Evolutionary conservation across 2,113 vertebrate genomes (phyloP), one percentile per base, ranked within the genome.

Genomic region (Shinisaurus crocodilurus): DNA sequence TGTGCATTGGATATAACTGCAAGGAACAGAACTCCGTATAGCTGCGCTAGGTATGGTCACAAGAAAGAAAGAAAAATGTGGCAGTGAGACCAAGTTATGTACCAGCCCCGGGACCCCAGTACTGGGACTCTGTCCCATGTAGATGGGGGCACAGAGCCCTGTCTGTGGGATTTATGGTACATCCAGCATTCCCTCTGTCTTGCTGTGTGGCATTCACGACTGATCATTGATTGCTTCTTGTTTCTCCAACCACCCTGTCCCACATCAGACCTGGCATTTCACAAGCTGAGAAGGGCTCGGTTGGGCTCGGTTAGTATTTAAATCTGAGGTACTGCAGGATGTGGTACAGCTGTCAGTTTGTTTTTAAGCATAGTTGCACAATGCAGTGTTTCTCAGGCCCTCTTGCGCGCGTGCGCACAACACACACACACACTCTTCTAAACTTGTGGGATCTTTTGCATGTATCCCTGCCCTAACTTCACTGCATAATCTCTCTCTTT

Each of bases 291-390:
- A 7, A 63, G 29, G 16, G 29, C 37, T 48, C 4, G 7, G 57
- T 57, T 79, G 4, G 27, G 23, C 65, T 9, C 57, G 57, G 15
- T 79, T 80, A 57, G 43, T 32, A 0, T 0, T 18, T 54, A 70
- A 90, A 70, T 40, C 18, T 45, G 20, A 93, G 79, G 7, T 1
- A 6, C 15, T n/a, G 88, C 25, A 1, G 81, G 80, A 88, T 0
- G 3, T 0, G 0, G 0, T 15, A 15, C 63, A 69, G 72, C 2
- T 50, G 27, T 83, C 10, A 48, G 13, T 86, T 45, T 85, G 13
- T 69, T 85, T 69, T 69, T 60, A 67, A 12, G 13, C 7, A 0
- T 32, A 5, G 18, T 15, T n/a, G 37, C 43, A 48, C 32, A 40
- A 57, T 4, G 2, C 12, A 15, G 2, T 75, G 45, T 75, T 29